Conservation (phyloP, 2,888 invertebrate genomes). For the Agrotis exclamationis region DNA sequence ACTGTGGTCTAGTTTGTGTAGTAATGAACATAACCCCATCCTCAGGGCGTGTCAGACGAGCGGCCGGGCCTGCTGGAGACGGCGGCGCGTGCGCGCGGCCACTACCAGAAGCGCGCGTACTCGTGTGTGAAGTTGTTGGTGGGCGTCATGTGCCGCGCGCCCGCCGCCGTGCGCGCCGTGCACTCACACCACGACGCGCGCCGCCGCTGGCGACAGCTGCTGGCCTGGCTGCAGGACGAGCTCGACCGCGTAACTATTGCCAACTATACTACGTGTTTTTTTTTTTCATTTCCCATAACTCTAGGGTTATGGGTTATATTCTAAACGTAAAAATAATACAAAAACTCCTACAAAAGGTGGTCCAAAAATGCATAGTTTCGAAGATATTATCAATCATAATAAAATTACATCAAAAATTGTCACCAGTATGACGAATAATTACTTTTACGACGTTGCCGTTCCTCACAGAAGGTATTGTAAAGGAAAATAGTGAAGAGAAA, state of each 20-base stretch:
- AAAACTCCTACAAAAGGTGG: too few species aligned
- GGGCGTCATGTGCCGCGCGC: constrained; percentile 96
- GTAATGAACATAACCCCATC: neutral
- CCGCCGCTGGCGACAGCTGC: constrained; percentile 96
- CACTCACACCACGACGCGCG: constrained; percentile 95
- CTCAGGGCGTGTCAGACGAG: constrained; percentile 90
- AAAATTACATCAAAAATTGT: too few species aligned
- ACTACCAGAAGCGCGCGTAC: constrained; percentile 99
- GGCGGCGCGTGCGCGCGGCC: constrained; percentile 97
- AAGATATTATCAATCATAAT: too few species aligned
- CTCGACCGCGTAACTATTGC: constrained; percentile 93
- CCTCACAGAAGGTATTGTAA: too few species aligned
- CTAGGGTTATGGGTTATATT: too few species aligned
- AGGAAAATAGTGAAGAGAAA: too few species aligned
- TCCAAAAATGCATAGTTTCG: too few species aligned
- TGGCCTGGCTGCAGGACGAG: constrained; percentile 99
- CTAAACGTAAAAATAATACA: too few species aligned
- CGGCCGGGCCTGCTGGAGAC: constrained; percentile 98
- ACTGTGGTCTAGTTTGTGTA: neutral
- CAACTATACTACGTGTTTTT: too few species aligned
- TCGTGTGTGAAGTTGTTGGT: constrained; percentile 99
- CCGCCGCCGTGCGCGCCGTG: constrained; percentile 95
- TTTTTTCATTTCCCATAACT: too few species aligned
- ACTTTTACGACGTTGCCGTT: too few species aligned
- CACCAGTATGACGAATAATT: too few species aligned